These are phyloP conservation scores for Sarcophilus harrisii DNA, from an alignment of 2,797 vertebrate genomes.

Conservation along the genomic window DNA sequence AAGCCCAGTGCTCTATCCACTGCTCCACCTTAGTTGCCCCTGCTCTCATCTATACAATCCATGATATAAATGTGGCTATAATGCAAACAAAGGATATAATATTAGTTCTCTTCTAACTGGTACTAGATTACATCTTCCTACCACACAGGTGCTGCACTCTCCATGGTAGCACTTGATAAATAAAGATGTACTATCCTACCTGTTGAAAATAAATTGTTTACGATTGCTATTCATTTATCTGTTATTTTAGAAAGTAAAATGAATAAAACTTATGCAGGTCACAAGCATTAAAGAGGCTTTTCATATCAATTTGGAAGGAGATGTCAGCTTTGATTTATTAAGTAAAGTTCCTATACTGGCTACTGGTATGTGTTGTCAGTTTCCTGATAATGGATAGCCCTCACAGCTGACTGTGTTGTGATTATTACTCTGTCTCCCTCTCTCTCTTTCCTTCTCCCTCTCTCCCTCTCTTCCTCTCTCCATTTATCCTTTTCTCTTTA, in stretches of 20 bases:
- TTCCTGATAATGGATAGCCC: slow-evolving; percentile 91
- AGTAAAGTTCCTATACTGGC: slow-evolving; percentile 90
- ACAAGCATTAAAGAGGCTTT: slow-evolving; percentile 88
- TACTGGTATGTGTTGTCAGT: slow-evolving; percentile 91
- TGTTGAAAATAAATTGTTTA: slow-evolving; percentile 80
- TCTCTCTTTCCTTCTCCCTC: slow-evolving; percentile 67
- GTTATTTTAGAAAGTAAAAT: slow-evolving; percentile 85
- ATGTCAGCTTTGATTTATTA: slow-evolving; percentile 99
- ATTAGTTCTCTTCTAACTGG: not conserved
- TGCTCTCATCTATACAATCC: not conserved
- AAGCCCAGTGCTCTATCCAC: not conserved
- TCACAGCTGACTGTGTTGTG: slow-evolving; percentile 90
- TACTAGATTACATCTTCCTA: not conserved
- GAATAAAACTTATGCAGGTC: slow-evolving; percentile 84
- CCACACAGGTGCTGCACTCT: not conserved
- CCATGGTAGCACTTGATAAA: slow-evolving; percentile 63
- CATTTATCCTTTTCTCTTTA: slow-evolving; percentile 81
- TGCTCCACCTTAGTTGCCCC: not conserved
- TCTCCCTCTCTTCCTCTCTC: slow-evolving; percentile 80
- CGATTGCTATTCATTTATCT: slow-evolving; percentile 79
- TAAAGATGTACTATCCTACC: slow-evolving; percentile 74
- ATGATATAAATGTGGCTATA: not conserved
- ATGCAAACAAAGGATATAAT: not conserved
- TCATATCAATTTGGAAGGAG: slow-evolving; percentile 90
- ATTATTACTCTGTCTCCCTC: slow-evolving; percentile 87